phyloP scores from a whole-genome alignment of 2,113 vertebrate genomes.

The Prunella fulvescens region DNA sequence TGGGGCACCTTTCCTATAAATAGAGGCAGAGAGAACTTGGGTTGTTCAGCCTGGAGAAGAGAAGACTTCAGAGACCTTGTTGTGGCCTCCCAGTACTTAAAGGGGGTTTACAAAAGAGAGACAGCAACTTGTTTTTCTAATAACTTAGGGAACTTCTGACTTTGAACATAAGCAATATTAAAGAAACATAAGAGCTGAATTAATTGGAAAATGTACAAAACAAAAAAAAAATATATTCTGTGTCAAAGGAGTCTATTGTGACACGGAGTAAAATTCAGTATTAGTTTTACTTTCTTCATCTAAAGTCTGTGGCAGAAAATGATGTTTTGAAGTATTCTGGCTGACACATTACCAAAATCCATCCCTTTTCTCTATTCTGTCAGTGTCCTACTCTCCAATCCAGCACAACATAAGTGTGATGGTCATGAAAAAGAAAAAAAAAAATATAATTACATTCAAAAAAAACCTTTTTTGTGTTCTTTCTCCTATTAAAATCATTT shows the following conservation, averaged over 20 bases:
- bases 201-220: neutral
- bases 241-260: neutral
- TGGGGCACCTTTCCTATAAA: neutral
- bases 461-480: neutral
- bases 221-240: neutral
- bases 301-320: neutral
- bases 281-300: neutral
- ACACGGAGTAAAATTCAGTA: neutral
- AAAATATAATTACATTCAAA: neutral
- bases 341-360: neutral
- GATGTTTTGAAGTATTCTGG: neutral
- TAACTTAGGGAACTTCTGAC: neutral
- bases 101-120: neutral
- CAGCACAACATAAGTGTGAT: neutral
- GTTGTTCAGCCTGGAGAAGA: neutral
- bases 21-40: neutral
- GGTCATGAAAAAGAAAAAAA: neutral
- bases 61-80: neutral
- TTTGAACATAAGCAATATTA: neutral
- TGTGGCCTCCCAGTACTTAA: neutral
- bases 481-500: neutral
- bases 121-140: neutral
- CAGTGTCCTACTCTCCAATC: neutral
- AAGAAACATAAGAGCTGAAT: neutral
- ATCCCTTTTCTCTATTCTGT: neutral